Conservation (phyloP, 2,888 invertebrate genomes). For the Ptilodon capucinus region DNA sequence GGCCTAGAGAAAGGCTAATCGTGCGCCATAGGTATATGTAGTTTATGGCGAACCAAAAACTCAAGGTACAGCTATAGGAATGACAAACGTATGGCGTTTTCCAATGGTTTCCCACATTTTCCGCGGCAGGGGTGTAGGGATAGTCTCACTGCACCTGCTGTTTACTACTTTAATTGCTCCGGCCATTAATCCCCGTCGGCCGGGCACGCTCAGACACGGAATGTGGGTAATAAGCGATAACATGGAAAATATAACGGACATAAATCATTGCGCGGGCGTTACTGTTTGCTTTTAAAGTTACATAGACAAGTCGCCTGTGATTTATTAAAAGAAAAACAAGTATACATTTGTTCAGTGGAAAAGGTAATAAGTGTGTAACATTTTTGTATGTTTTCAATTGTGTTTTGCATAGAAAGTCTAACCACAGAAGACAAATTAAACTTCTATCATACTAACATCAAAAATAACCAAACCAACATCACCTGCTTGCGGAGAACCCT, state of each 20-base stretch:
- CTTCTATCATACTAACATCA: too few relatives aligned
- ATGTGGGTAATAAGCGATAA: conserved; percentile 48
- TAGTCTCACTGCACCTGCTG: conserved; percentile 68
- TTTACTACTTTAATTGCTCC: conserved; percentile 77
- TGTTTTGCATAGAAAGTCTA: too few relatives aligned
- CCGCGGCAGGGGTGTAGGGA: conserved; percentile 36
- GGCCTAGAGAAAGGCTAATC: too few relatives aligned
- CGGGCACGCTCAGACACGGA: conserved; percentile 54
- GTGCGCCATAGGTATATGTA: too few relatives aligned
- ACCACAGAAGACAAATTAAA: too few relatives aligned
- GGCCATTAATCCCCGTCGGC: conserved; percentile 71
- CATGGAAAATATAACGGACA: conserved; percentile 38
- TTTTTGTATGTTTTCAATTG: too few relatives aligned
- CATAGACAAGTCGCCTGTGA: neutral
- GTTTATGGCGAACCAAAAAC: too few relatives aligned
- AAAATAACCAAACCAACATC: too few relatives aligned
- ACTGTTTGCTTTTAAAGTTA: conserved; percentile 18
- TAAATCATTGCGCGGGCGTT: conserved; percentile 37
- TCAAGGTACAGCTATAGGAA: too few relatives aligned
- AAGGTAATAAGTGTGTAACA: too few relatives aligned
- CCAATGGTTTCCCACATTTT: conserved; percentile 60
- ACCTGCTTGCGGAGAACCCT: too few relatives aligned
- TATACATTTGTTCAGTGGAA: neutral
- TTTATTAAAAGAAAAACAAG: neutral
- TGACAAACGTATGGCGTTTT: too few relatives aligned